Evolutionary conservation across 2,888 invertebrate species (phyloP).

Genomic region (Exephanes ischioxanthus): DNA sequence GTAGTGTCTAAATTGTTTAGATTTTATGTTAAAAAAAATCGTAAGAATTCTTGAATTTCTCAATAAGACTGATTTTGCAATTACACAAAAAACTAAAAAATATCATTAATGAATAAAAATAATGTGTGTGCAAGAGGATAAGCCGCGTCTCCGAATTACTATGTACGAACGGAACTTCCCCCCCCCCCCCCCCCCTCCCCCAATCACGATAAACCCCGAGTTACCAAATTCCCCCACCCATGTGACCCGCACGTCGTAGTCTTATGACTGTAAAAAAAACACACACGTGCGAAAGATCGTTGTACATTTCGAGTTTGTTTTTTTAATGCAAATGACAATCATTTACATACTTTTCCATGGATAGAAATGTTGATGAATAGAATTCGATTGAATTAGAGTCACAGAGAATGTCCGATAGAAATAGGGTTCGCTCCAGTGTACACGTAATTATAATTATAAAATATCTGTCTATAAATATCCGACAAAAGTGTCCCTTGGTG

Average conservation of each 20-base stretch:
- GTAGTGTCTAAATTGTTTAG: neutral
- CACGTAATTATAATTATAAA: neutral
- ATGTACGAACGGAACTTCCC: neutral
- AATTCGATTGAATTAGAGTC: conserved; percentile 29
- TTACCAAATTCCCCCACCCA: neutral
- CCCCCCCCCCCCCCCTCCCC: no score
- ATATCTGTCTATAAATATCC: conserved; percentile 1
- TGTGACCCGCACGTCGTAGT: conserved; percentile 41
- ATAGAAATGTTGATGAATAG: conserved; percentile 28
- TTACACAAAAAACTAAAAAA: no score
- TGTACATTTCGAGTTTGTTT: conserved; percentile 26
- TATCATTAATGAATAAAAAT: no score
- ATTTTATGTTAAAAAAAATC: neutral
- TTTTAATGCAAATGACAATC: conserved; percentile 31
- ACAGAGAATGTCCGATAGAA: conserved; percentile 34
- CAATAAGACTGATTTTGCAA: no score
- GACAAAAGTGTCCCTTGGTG: neutral
- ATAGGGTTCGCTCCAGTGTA: neutral
- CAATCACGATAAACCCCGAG: neutral
- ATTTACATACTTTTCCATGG: conserved; percentile 18
- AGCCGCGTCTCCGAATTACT: neutral
- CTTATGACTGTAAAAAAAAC: conserved; percentile 30
- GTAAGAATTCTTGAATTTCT: no score
- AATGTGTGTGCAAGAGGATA: no score
- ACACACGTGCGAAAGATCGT: conserved; percentile 39